Conservation (phyloP, 2,888 invertebrate species). For the Drepanosiphum platanoidis region DNA sequence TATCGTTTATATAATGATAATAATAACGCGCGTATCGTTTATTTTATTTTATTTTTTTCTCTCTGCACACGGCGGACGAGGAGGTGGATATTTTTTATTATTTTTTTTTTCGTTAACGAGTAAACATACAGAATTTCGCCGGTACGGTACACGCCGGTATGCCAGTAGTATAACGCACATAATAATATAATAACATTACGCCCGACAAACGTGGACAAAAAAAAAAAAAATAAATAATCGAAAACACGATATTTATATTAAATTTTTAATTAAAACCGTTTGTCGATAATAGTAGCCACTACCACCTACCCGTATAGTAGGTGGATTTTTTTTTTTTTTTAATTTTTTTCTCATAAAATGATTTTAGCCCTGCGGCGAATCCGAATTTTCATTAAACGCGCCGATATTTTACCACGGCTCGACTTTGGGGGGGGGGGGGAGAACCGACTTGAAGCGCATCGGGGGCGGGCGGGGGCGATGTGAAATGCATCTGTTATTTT, state of each 20-base stretch:
- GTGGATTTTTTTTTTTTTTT: not conserved
- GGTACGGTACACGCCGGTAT: not conserved
- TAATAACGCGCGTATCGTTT: too few relatives aligned
- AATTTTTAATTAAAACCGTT: conserved; percentile 47
- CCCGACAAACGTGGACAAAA: not conserved
- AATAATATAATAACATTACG: not conserved
- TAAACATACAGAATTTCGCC: not conserved
- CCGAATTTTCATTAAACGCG: too few relatives aligned
- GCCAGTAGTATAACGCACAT: not conserved
- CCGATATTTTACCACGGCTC: too few relatives aligned
- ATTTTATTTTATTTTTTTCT: not conserved
- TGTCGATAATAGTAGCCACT: too few relatives aligned
- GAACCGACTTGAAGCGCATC: too few relatives aligned
- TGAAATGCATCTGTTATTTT: too few relatives aligned
- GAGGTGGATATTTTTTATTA: not conserved
- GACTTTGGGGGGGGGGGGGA: too few relatives aligned
- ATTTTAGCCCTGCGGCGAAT: conserved; percentile 15
- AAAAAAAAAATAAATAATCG: not conserved
- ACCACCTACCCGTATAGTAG: not conserved
- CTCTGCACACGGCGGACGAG: not conserved
- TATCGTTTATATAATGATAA: too few relatives aligned
- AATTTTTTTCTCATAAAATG: conserved; percentile 3
- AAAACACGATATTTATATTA: conserved; percentile 30
- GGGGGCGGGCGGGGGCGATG: too few relatives aligned
- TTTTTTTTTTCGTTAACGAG: not conserved